Percentiles rank a stretch among this genome's conserved stretches.
Conservation (phyloP, 2,113 vertebrate species). For the Melanocharis versteri region DNA sequence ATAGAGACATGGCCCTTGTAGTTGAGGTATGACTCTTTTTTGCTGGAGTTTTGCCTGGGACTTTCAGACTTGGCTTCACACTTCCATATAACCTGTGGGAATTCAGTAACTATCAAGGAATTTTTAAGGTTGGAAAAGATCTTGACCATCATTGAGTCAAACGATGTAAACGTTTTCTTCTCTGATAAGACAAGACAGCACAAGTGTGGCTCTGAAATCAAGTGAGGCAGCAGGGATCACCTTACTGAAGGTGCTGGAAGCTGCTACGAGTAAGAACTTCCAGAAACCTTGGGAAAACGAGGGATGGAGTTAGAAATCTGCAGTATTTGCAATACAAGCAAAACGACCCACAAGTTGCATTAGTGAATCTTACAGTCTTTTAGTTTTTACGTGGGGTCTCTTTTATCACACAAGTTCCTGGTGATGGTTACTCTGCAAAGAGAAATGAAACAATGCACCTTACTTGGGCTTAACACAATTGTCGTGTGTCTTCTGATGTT, state of each 20-base stretch:
- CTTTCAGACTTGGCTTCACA: neutral
- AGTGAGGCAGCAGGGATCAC: neutral
- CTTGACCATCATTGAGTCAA: neutral
- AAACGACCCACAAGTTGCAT: neutral
- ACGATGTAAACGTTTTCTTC: neutral
- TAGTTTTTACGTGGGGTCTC: neutral
- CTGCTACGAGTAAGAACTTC: neutral
- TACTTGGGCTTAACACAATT: neutral
- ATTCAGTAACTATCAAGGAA: neutral
- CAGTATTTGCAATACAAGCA: neutral
- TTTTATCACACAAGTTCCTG: neutral
- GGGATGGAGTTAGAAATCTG: neutral
- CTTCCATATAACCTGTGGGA: neutral
- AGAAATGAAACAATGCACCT: neutral
- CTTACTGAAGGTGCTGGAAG: neutral
- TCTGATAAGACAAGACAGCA: neutral
- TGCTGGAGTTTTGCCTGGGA: neutral
- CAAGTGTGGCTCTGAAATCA: neutral
- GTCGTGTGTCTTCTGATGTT: neutral
- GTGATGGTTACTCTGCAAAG: neutral
- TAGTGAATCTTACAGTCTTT: neutral
- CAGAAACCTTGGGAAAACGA: neutral
- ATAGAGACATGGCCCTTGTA: neutral
- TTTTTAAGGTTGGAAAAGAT: neutral
- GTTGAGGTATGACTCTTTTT: neutral